Percentiles rank a stretch among this genome's conserved stretches.
phyloP scores from a whole-genome alignment of 2,888 invertebrate species.

The Tortricodes alternella region DNA sequence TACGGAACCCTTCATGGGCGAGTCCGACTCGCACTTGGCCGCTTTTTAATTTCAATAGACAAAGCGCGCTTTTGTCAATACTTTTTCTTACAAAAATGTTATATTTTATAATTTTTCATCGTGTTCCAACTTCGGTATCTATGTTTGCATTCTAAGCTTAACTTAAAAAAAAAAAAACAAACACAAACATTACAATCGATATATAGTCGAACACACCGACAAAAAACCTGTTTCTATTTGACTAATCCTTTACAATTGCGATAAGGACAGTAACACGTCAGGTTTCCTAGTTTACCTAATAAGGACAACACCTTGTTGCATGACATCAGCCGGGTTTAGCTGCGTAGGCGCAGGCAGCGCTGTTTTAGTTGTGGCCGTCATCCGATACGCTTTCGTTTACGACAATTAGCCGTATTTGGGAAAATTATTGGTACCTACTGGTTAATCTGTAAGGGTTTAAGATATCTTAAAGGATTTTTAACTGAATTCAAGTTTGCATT shows the following conservation, averaged over 20 bases:
- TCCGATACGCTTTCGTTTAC: neutral
- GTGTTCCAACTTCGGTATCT: too few relatives aligned
- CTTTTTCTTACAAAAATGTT: too few relatives aligned
- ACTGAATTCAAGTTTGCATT: too few relatives aligned
- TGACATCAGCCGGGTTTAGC: neutral
- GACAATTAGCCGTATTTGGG: neutral
- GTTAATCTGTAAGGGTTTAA: neutral
- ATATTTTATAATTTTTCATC: too few relatives aligned
- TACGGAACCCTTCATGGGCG: too few relatives aligned
- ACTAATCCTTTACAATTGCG: neutral
- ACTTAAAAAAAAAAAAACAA: too few relatives aligned
- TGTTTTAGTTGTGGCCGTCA: neutral
- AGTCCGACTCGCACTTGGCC: too few relatives aligned
- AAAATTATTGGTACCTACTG: too few relatives aligned
- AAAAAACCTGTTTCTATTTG: neutral
- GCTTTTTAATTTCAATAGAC: too few relatives aligned
- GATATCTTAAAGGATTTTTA: too few relatives aligned
- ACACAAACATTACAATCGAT: neutral
- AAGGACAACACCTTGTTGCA: neutral
- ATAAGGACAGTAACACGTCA: neutral
- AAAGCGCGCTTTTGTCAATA: too few relatives aligned
- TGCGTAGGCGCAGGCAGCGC: constrained; percentile 1
- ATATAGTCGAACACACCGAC: neutral
- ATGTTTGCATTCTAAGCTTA: too few relatives aligned
- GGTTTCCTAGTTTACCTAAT: constrained; percentile 1